phyloP scores from a whole-genome alignment of 2,113 vertebrate species.

The Panthera uncia region DNA sequence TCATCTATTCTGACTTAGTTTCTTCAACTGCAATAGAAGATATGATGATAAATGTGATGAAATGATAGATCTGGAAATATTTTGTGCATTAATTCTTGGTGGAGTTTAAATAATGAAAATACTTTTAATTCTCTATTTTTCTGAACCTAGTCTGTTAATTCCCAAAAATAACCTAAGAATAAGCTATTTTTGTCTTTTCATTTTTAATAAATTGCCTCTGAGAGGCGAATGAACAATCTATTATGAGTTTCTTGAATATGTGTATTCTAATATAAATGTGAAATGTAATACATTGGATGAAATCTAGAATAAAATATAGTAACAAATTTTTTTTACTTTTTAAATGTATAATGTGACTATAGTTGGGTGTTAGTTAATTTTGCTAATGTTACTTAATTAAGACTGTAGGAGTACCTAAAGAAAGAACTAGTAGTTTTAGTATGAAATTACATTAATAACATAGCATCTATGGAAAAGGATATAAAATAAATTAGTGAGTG shows the following conservation, averaged over 20 bases:
- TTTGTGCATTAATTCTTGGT: background rate
- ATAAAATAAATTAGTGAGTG: conserved; percentile 16
- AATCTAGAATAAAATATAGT: conserved; percentile 13
- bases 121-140: conserved; percentile 46
- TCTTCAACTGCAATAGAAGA: background rate
- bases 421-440: conserved; percentile 15
- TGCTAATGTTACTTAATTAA: conserved; percentile 60
- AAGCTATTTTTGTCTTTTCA: conserved; percentile 10
- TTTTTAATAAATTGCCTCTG: conserved; percentile 19
- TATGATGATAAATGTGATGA: background rate
- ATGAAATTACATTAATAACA: conserved; percentile 1
- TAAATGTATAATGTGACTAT: conserved; percentile 1
- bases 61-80: background rate
- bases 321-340: background rate
- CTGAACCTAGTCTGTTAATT: background rate
- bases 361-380: conserved; percentile 38
- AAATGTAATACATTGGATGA: background rate
- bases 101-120: conserved; percentile 15
- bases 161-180: background rate
- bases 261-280: conserved; percentile 7
- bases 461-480: conserved; percentile 25
- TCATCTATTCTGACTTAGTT: background rate
- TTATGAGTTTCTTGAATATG: background rate
- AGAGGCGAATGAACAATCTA: background rate
- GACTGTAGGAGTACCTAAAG: conserved; percentile 46